Evolutionary conservation across 2,888 invertebrate species (phyloP).

Genomic region (Erpobdella octoculata): DNA sequence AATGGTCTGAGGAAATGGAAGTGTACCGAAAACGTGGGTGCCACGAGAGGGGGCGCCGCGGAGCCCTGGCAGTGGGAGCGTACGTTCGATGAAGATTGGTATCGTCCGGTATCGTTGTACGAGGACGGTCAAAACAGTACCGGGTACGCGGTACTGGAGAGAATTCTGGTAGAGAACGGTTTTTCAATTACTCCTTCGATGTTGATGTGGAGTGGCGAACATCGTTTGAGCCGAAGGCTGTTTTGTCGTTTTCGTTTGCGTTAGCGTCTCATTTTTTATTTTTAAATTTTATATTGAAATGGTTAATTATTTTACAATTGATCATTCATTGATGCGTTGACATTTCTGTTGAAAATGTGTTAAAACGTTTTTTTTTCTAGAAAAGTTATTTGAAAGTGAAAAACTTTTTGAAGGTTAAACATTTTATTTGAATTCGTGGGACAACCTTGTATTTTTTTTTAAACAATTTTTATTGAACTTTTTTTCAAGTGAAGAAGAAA

Average conservation of each 20-base stretch:
- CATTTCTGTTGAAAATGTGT: too few species aligned
- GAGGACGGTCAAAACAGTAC: not conserved
- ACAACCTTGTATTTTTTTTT: not conserved
- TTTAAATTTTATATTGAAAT: too few species aligned
- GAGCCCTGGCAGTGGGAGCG: not conserved
- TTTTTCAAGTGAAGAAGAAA: too few species aligned
- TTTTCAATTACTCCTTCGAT: too few species aligned
- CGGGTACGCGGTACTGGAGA: not conserved
- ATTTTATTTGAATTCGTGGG: not conserved
- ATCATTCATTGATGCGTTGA: too few species aligned
- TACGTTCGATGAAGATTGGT: not conserved
- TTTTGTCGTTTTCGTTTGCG: constrained; percentile 1
- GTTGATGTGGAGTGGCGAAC: not conserved
- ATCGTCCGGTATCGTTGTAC: not conserved
- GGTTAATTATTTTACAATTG: too few species aligned
- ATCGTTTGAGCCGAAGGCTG: not conserved
- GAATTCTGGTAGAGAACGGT: not conserved
- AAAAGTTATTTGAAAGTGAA: too few species aligned
- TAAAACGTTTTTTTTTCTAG: too few species aligned
- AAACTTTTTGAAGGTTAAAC: too few species aligned
- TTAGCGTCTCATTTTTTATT: not conserved
- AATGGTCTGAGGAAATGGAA: not conserved
- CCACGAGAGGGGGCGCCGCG: not conserved
- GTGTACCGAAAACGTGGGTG: constrained; percentile 8
- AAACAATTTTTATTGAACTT: too few species aligned